Conservation (phyloP, 2,888 invertebrate species). For the Agrilus mali region DNA sequence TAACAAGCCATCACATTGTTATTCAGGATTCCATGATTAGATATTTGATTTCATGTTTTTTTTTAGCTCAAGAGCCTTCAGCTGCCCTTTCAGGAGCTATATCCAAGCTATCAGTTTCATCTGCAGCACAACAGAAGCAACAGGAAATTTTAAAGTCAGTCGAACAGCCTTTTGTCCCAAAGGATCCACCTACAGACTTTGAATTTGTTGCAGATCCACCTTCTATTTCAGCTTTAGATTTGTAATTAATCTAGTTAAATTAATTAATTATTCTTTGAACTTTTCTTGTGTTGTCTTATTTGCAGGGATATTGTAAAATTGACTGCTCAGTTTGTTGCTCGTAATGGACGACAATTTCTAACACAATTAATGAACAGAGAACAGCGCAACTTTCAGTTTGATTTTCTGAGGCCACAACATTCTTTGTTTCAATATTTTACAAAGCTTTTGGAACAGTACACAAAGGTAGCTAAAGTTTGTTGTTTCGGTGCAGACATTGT, state of each 20-base stretch:
- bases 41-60: conserved; percentile 4
- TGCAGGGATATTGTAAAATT: conserved; percentile 88
- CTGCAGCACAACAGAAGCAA: conserved; percentile 73
- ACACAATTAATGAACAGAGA: conserved; percentile 98
- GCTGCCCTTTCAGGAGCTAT: conserved; percentile 35
- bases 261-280: not conserved
- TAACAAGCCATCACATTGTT: not conserved
- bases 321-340: conserved; percentile 97
- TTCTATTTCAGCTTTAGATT: conserved; percentile 92
- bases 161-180: conserved; percentile 76
- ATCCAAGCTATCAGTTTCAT: conserved; percentile 50
- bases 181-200: conserved; percentile 83
- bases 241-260: conserved; percentile 46
- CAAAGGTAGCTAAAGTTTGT: conserved; percentile 50
- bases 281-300: conserved; percentile 11
- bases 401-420: conserved; percentile 96
- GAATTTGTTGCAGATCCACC: conserved; percentile 96
- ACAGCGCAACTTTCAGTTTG: conserved; percentile 96
- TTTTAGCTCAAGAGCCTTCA: conserved; percentile 33
- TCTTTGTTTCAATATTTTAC: conserved; percentile 98
- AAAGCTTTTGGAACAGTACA: conserved; percentile 94
- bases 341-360: conserved; percentile 95
- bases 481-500: too few species aligned
- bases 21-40: not conserved
- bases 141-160: conserved; percentile 80